Base-by-base conservation (phyloP, 2,888 invertebrate species). In the Luperina nickerlii region DNA sequence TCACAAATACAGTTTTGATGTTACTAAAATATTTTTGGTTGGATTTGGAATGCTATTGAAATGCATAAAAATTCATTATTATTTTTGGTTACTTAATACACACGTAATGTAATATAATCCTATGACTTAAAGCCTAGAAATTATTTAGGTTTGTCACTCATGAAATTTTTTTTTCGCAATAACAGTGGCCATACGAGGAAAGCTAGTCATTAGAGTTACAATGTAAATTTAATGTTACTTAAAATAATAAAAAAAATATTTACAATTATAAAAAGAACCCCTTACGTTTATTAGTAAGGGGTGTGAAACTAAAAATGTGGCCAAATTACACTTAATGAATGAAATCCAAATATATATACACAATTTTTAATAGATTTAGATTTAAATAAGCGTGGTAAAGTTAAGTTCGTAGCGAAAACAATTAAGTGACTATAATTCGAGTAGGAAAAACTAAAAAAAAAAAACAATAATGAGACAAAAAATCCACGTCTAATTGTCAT, bases 161-260 rank as follows among this genome's bases (percentile, higher is more conserved):
- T 85, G 79, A 80, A 89, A 89, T 88, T 87, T 90, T 88, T 87
- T 72, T 90, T 93, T 93, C 86, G 91, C 92, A 91, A 90, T 92
- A 90, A 92, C 93, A 92, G 95, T 94, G 96, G 96, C 96, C 96
- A 96, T 96, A 95, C 94, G 96, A 96, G 95, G 95, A 94, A 95
- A 95, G 94, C 97, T 97, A 97, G 97, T 97, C 97, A 97, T 96
- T 97, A 97, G 97, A 93, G 87, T 94, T 93, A 96, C 96, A 95
- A 90, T 95, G 95, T 96, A 96, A 96, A 95, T 94, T 95, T 94
- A 96, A 95, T 94, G 93, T 95, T 94, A 89, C 89, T 88, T 89
- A 89, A 89, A 89, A 84, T 88, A 95, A 90, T 90, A 91, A 94
- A 92, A 92, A 93, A 94, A 95, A 93, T 96, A 96, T 96, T 96